Evolutionary conservation across 2,113 vertebrate species (phyloP), one percentile per base, ranked within the genome.

Genomic region (Antigone vipio): DNA sequence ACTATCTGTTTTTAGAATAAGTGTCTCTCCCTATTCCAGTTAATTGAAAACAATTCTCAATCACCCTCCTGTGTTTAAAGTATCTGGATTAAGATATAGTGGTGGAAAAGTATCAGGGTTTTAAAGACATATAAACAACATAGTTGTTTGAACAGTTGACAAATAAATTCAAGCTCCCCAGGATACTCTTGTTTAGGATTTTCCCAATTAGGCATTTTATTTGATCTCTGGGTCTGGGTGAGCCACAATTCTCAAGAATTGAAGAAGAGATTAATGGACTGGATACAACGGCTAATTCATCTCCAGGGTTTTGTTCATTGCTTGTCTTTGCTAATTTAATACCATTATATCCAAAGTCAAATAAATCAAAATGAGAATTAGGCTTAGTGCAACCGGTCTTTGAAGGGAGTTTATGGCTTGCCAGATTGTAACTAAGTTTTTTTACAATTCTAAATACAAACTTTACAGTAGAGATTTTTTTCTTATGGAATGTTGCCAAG

Each of bases 191-290:
- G 98, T 98, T 98, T 98, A 98, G 98, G 97, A 97, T 97, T 98
- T 98, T 98, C 97, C 96, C 98, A 98, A 98, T 98, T 98, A 98
- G 97, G 98, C 98, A 98, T 98, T 98, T 98, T 98, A 98, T 98
- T 98, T 98, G 98, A 98, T 98, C 98, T 98, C 97, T 85, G 90
- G 98, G 97, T 98, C 98, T 96, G 95, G 98, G 97, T 98, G 95
- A 98, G 96, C 97, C 95, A 98, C 98, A 98, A 94, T 97, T 98
- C 98, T 98, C 97, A 96, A 96, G 97, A 98, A 98, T 92, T 98
- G 98, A 98, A 97, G 97, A 98, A 93, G 97, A 98, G 97, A 98
- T 98, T 98, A 98, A 98, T 98, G 98, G 97, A 98, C 97, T 98
- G 97, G 96, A 98, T 98, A 98, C 96, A 98, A 98, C 97, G 96